phyloP scores from a whole-genome alignment of 2,888 invertebrate species.

The Conchocele bisecta region DNA sequence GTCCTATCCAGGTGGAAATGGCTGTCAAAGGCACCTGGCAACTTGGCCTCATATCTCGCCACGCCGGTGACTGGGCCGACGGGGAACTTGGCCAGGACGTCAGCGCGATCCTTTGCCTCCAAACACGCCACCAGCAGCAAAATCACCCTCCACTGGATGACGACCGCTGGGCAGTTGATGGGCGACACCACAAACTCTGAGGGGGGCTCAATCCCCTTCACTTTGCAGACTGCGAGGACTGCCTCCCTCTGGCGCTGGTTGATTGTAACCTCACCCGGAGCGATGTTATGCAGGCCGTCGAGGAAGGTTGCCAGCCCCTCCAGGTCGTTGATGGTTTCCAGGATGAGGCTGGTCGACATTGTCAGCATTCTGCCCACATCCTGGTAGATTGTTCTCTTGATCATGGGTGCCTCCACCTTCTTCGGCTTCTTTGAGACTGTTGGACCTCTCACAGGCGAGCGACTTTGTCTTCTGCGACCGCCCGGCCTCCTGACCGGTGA shows the following conservation, averaged over 20 bases:
- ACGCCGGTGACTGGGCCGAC: no score
- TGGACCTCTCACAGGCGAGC: no score
- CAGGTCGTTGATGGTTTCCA: not conserved
- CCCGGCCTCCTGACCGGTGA: no score
- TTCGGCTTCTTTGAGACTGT: no score
- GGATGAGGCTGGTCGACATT: not conserved
- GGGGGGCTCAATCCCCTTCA: not conserved
- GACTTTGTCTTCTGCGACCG: no score
- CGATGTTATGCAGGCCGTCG: not conserved
- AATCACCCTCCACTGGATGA: not conserved
- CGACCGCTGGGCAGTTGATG: not conserved
- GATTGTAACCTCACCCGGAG: not conserved
- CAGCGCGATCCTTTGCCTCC: not conserved
- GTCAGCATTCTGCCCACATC: not conserved
- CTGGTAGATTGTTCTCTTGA: no score
- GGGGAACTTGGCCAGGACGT: no score
- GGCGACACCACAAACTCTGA: not conserved
- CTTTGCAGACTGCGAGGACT: not conserved
- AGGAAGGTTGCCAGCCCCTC: not conserved
- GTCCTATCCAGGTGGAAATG: slow-evolving; percentile 2
- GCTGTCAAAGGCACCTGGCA: no score
- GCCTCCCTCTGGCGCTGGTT: not conserved
- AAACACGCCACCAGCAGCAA: not conserved
- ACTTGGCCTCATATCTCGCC: no score
- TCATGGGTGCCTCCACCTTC: no score